Evolutionary conservation across 2,113 vertebrate species (phyloP).

Genomic region (Ammodramus savannarum): DNA sequence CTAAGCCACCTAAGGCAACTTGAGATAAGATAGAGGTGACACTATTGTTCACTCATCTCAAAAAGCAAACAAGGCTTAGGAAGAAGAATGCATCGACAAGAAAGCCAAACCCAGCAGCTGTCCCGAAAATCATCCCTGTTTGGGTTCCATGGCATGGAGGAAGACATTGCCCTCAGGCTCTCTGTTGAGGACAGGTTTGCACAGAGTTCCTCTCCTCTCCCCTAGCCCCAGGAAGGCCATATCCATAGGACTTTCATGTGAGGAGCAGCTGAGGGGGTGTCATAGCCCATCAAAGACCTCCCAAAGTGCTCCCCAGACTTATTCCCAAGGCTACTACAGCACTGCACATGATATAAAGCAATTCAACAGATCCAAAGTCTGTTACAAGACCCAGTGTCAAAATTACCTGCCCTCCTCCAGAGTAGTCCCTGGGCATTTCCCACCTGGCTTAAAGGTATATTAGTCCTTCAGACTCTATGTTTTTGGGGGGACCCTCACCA

Average conservation of each 20-base stretch:
- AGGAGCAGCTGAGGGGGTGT: neutral
- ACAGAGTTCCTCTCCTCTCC: neutral
- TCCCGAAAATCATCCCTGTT: rapidly evolving
- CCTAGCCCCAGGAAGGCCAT: rapidly evolving
- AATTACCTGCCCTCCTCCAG: neutral
- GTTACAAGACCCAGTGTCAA: neutral
- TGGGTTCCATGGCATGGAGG: neutral
- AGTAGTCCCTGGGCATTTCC: neutral
- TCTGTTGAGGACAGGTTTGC: neutral
- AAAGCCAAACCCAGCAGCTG: neutral
- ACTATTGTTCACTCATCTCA: neutral
- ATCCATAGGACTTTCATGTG: neutral
- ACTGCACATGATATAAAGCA: neutral
- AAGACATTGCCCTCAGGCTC: neutral
- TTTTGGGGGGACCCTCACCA: neutral
- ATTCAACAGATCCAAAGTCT: neutral
- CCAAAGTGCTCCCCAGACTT: neutral
- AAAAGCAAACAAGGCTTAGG: neutral
- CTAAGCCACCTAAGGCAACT: neutral
- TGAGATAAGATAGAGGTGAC: neutral
- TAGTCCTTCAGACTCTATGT: neutral
- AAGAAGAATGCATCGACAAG: neutral
- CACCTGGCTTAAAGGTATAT: neutral
- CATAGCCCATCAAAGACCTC: neutral
- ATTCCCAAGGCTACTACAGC: neutral